Base-by-base conservation (phyloP, 2,113 vertebrate species). In the Ovis canadensis region DNA sequence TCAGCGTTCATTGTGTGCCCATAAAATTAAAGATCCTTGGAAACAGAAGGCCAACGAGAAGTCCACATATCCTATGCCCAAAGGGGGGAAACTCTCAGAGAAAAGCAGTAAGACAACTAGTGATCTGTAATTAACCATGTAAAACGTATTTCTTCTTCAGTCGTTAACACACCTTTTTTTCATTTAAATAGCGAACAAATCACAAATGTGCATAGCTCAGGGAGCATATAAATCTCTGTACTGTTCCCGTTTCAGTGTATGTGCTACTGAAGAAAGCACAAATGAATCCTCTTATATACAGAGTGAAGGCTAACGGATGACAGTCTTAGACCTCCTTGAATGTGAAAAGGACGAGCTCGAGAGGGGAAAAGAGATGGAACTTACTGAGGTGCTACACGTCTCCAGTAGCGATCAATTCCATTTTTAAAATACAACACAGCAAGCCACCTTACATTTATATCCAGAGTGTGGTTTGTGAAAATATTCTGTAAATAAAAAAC, bases 381-480 rank as follows among this genome's bases (percentile, higher is more conserved):
- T 99, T 99, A 99, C 99, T 99, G 99, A 36, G 99, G 99, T 62
- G 99, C 99, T 0, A 99, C 99, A 84, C 99, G 99, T 98, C 99
- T 99, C 99, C 99, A 99, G 97, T 99, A 99, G 97, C 99, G 99
- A 98, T 99, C 99, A 82, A 99, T 99, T 98, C 99, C 99, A 97
- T 99, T 99, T 99, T 99, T 99, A 94, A 99, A 99, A 98, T 99
- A 99, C 15, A 99, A 98, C 89, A 99, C 99, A 78, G 99, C 99
- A 96, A 99, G 98, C 99, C 99, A 99, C 89, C 99, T 99, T 80
- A 99, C 99, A 93, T 99, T 99, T 97, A 99, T 99, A 98, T 99
- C 99, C 98, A 99, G 96, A 97, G 98, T 98, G 97, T 99, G 99
- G 98, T 99, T 99, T 92, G 99, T 99, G 98, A 99, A 99, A 98